Conservation (phyloP, 1,140 invertebrate species). For the Charaxes varanes region DNA sequence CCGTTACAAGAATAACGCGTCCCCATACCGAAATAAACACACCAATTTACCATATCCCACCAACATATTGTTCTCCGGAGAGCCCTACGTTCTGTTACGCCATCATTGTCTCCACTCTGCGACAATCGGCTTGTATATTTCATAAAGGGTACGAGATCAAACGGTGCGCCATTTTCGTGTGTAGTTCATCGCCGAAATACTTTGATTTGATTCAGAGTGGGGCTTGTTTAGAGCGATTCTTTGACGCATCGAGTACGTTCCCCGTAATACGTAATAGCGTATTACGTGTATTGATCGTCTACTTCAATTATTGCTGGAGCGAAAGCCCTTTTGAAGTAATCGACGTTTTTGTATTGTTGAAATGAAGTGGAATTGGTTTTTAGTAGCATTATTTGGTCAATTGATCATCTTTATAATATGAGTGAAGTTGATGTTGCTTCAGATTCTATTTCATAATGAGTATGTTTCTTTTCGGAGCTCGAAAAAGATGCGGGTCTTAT, state of each 20-base stretch:
- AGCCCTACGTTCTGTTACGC: slow-evolving; percentile 17
- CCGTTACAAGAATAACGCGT: no score
- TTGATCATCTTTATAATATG: no score
- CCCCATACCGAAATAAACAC: no score
- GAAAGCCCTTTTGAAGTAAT: no score
- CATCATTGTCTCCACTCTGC: slow-evolving; percentile 29
- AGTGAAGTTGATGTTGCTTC: no score
- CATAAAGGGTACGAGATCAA: background rate
- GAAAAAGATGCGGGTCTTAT: no score
- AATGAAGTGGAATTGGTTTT: no score
- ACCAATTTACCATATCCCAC: slow-evolving; percentile 23
- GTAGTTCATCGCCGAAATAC: slow-evolving; percentile 5
- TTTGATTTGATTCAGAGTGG: slow-evolving; percentile 15
- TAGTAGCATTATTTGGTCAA: no score
- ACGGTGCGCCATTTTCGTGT: background rate
- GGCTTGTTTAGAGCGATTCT: slow-evolving; percentile 10
- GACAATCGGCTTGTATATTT: slow-evolving; percentile 23
- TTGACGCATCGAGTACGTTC: background rate
- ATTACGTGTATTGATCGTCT: slow-evolving; percentile 5
- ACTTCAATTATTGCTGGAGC: no score
- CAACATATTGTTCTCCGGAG: slow-evolving; percentile 19
- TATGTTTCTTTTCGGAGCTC: no score
- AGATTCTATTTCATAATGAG: no score
- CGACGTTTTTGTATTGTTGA: no score
- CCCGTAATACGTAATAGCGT: slow-evolving; percentile 4